Percentiles rank a stretch among this genome's conserved stretches.
These are phyloP conservation scores for Kryptopterus vitreolus DNA, from an alignment of 2,797 vertebrate species.

Conservation along the genomic window DNA sequence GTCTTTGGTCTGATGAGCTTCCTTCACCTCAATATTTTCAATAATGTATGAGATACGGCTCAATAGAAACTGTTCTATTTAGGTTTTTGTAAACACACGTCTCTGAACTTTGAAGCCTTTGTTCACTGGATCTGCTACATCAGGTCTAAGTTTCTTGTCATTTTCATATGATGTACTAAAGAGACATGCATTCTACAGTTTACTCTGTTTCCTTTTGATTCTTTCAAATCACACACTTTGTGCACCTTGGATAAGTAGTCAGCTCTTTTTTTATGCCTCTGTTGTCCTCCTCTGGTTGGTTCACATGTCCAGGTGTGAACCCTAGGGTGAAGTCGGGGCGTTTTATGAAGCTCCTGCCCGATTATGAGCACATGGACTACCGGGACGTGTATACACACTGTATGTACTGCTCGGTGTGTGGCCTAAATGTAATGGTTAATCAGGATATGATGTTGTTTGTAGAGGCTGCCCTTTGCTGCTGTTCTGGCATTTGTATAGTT, in stretches of 20 bases:
- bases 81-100: background rate
- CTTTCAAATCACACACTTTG: background rate
- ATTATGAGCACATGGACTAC: conserved; percentile 92
- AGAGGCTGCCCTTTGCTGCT: conserved; percentile 34
- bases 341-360: conserved; percentile 94
- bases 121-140: background rate
- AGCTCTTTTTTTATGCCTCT: conserved; percentile 50
- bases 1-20: background rate
- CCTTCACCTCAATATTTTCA: background rate
- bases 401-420: conserved; percentile 73
- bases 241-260: conserved; percentile 22
- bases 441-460: background rate
- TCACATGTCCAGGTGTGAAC: conserved; percentile 86
- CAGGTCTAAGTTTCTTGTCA: background rate
- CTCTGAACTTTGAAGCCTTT: no score
- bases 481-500: background rate
- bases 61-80: background rate
- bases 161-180: background rate
- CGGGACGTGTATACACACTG: conserved; percentile 86
- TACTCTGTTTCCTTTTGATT: background rate
- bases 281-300: conserved; percentile 60
- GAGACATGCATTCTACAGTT: background rate
- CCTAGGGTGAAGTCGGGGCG: conserved; percentile 90
- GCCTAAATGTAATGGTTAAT: conserved; percentile 41
- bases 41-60: background rate